Evolutionary conservation across 2,888 invertebrate species (phyloP), one percentile per base, ranked within the genome.

Genomic region (Tanytarsus gracilentus): DNA sequence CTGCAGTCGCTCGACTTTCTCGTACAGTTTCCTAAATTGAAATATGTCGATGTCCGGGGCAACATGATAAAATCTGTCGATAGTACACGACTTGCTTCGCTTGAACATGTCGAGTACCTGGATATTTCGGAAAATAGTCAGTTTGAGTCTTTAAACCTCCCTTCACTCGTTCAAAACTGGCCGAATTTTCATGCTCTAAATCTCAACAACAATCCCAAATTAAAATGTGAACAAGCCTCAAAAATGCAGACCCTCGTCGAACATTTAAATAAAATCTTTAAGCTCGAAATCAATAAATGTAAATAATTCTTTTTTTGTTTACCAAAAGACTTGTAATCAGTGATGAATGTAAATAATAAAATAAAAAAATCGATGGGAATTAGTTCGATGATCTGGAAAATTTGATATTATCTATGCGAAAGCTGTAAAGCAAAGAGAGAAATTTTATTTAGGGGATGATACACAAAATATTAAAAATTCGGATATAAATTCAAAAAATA

Each of bases 251-350:
- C 16, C 8, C 9, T n/a, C 14, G 29, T 14, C n/a, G 11, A 14
- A 14, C 14, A 33, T 33, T n/a, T 33, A 9, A 8, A 33, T 5
- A 29, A 33, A 30, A 30, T 52, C 21, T 29, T 52, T 30, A 52
- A 33, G 16, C n/a, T 52, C 2, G 21, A 52, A 33, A 33, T 52
- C 29, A 52, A 52, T 52, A 52, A 52, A 52, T 52, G 52, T 30
- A 49, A 49, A 49, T 49, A 49, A 49, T 14, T 16, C 18, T 40
- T 40, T 8, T 40, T 40, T 18, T 40, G 11, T 7, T 9, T 30
- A 30, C 30, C 9, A 30, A 30, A 30, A 6, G 7, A 11, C 6
- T 8, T 9, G 9, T 30, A 30, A 30, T 30, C 30, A 30, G 30
- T 9, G 9, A 30, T 9, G 9, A 8, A 30, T 9, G 9, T 30